A percentile compares a stretch with the other conserved stretches of the same genome.
phyloP scores from a whole-genome alignment of 2,797 vertebrate species.

The Paratrypauchen microcephalus region DNA sequence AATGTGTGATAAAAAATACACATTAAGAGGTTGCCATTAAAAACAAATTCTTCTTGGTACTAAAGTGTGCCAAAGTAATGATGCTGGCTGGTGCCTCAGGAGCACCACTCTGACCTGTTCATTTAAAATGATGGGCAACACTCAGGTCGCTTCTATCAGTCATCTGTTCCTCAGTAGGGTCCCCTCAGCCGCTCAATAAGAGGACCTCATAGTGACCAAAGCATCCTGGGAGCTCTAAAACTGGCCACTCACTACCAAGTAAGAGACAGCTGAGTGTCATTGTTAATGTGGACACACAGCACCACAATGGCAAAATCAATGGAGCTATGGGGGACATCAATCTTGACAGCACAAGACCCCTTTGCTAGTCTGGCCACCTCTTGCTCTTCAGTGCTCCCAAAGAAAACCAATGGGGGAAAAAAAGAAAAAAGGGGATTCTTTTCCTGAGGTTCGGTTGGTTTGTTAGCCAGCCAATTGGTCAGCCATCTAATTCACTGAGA shows the following conservation, averaged over 20 bases:
- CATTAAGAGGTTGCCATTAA: neutral
- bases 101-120: conserved; percentile 73
- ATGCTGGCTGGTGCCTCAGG: conserved; percentile 47
- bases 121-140: conserved; percentile 81
- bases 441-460: conserved; percentile 51
- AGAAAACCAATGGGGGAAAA: conserved; percentile 18
- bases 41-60: neutral
- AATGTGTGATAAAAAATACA: neutral
- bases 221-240: conserved; percentile 74
- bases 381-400: conserved; percentile 49
- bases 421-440: conserved; percentile 34
- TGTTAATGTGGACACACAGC: conserved; percentile 83
- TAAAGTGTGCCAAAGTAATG: neutral
- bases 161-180: conserved; percentile 67
- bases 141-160: conserved; percentile 66
- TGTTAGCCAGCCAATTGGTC: conserved; percentile 62
- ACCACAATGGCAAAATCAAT: conserved; percentile 85
- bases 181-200: conserved; percentile 62
- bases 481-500: conserved; percentile 60
- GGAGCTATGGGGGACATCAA: conserved; percentile 81
- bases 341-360: conserved; percentile 73
- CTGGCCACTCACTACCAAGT: conserved; percentile 68
- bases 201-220: conserved; percentile 63
- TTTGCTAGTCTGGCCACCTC: conserved; percentile 56
- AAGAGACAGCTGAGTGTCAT: conserved; percentile 81